Evolutionary conservation across 2,113 vertebrate genomes (phyloP), one percentile per base, ranked within the genome.

Genomic region (Ardeotis arabs): DNA sequence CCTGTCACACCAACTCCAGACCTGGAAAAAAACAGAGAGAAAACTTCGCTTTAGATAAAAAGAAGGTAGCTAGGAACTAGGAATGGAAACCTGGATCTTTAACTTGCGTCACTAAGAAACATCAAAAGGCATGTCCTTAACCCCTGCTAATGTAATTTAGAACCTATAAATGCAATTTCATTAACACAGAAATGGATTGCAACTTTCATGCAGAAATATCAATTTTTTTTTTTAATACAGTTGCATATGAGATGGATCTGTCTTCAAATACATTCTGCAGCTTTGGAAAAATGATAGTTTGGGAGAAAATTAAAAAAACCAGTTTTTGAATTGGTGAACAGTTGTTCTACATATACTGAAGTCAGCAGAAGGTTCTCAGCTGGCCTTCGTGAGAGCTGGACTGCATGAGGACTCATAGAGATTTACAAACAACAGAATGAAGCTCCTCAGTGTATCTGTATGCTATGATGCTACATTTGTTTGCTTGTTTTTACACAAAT

Each of bases 1-100:
- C 99, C 99, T 0, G 98, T 98, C 90, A 99, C 97, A 7, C 99
- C 99, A 41, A 99, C 99, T 29, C 98, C 99, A 60, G 98, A 98
- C 97, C 99, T 99, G 91, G 25, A 55, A 96, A 68, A 76, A 87
- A 84, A 13, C 41, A 78, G 55, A 91, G 23, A 58, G 20, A 5
- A 80, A 84, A 53, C 14, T 70, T 59, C 23, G 27, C 1, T 74
- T 89, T 78, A 91, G 22, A 67, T 4, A 76, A 73, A 74, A 86
- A 87, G 50, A 52, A 45, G 10, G 37, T 10, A 90, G 37, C 9
- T 31, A 67, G 47, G 49, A 70, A 52, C 8, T 39, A 53, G 17
- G 50, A 88, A 84, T 12, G 49, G 62, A 68, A 89, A 56, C 14
- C 7, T 7, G 13, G 17, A 27, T 80, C n/a, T 56, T 63, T 66